phyloP scores from a whole-genome alignment of 1,140 invertebrate genomes.

The Drosophila sp. region DNA sequence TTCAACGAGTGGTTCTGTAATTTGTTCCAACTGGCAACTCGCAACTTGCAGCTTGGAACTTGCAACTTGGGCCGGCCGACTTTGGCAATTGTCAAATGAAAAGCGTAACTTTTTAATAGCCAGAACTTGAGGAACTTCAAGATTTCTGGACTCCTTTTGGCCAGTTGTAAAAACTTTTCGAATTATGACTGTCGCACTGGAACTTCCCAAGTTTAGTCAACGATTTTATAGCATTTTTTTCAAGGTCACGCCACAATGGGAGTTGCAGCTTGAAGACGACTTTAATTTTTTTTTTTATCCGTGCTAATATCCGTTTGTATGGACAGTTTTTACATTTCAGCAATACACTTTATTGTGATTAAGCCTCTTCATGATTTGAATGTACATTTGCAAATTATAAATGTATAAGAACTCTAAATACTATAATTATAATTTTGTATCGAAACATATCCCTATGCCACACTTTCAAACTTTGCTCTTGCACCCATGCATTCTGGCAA shows the following conservation, averaged over 20 bases:
- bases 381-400: too few species aligned
- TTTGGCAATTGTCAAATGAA: slow-evolving; percentile 68
- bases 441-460: too few species aligned
- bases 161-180: slow-evolving; percentile 55
- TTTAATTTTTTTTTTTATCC: not conserved
- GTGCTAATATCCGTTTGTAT: too few species aligned
- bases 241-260: slow-evolving; percentile 12
- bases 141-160: slow-evolving; percentile 46
- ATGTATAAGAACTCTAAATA: too few species aligned
- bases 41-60: slow-evolving; percentile 53
- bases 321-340: too few species aligned
- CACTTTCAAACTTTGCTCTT: too few species aligned
- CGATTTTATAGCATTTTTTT: slow-evolving; percentile 12
- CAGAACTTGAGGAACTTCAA: slow-evolving; percentile 49
- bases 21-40: slow-evolving; percentile 55
- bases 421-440: too few species aligned
- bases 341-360: too few species aligned
- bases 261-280: not conserved
- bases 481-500: too few species aligned
- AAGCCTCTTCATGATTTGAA: too few species aligned
- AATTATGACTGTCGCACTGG: slow-evolving; percentile 56
- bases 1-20: slow-evolving; percentile 63
- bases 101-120: slow-evolving; percentile 80
- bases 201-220: slow-evolving; percentile 41
- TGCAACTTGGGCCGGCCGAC: slow-evolving; percentile 45